Evolutionary conservation across 1,140 invertebrate genomes (phyloP), one percentile per base, ranked within the genome.

Genomic region (Neotoxoptera formosana): DNA sequence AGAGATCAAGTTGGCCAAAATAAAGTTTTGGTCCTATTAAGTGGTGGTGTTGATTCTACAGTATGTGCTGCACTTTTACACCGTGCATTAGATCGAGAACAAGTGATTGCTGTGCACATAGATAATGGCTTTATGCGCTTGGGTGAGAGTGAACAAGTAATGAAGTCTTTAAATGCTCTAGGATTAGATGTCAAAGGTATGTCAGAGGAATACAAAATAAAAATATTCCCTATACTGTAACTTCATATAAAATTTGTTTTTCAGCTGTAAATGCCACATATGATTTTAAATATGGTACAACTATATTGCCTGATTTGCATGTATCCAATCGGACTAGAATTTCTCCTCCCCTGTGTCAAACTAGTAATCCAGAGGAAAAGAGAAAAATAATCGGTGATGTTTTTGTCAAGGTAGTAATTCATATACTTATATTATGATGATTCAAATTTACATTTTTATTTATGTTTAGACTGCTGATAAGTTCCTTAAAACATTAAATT

Each of bases 71-170:
- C 99, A 34, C 95, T 99, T 76, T 96, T 99, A 87, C 97, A 98
- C 95, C 98, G 98, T 95, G 98, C 99, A 21, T 96, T 99, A 45
- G 96, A 96, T 94, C 97, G 97, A 94, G 98, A 99, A 94, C 98
- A 99, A 96, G 97, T 99, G 41, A 98, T 99, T 95, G 98, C 99
- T 67, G 96, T 99, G 94, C 99, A 99, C 95, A 99, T 99, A 94
- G 99, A 99, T 95, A 99, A 99, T 96, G 99, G 99, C 90, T 99
- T 99, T 95, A 99, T 99, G 98, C 96, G 99, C 91, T 99, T 99
- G 96, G 97, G 98, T 94, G 99, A 99, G 95, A 99, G 98, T 94
- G 95, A 96, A 89, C 97, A 97, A 94, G 99, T 99, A 25, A 97
- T 98, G 95, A 96, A 97, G 95, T 98, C 97, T 94, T 96, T 99